Evolutionary conservation across 2,888 invertebrate species (phyloP).

Genomic region (Masnerella sp.): DNA sequence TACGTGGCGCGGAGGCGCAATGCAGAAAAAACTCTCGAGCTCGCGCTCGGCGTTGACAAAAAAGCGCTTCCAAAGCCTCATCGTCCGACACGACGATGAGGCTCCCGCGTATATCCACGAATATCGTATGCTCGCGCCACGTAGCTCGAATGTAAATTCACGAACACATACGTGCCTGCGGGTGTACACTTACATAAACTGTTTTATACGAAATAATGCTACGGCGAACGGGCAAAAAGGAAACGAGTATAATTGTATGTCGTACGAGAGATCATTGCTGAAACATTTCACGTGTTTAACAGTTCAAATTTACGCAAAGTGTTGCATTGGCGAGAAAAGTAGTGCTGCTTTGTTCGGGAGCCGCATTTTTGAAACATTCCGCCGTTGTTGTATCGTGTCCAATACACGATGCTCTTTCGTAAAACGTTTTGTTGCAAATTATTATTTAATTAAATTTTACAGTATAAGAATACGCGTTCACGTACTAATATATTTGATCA

Average conservation of each 20-base stretch:
- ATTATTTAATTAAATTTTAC: no score
- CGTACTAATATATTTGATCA: no score
- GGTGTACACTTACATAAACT: conserved; percentile 49
- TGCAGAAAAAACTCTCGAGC: conserved; percentile 71
- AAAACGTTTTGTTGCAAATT: no score
- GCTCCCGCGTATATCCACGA: conserved; percentile 30
- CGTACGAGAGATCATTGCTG: conserved; percentile 40
- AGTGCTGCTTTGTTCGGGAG: no score
- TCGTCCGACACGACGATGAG: conserved; percentile 42
- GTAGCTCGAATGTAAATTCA: conserved; percentile 47
- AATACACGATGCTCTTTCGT: no score
- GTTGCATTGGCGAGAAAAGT: conserved; percentile 18
- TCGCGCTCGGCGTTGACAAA: conserved; percentile 58
- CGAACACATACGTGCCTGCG: conserved; percentile 30
- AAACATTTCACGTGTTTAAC: conserved; percentile 36
- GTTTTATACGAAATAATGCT: conserved; percentile 49
- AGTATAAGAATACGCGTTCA: no score
- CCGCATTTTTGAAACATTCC: no score
- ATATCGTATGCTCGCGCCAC: conserved; percentile 27
- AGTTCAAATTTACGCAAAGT: conserved; percentile 30
- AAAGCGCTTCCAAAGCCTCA: conserved; percentile 56
- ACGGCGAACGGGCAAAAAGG: conserved; percentile 31
- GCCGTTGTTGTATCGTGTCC: no score
- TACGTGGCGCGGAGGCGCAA: conserved; percentile 68
- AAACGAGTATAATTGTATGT: conserved; percentile 49